A percentile compares a stretch with the other conserved stretches of the same genome.
Conservation (phyloP, 2,888 invertebrate genomes). For the Cantharis flavilabris region DNA sequence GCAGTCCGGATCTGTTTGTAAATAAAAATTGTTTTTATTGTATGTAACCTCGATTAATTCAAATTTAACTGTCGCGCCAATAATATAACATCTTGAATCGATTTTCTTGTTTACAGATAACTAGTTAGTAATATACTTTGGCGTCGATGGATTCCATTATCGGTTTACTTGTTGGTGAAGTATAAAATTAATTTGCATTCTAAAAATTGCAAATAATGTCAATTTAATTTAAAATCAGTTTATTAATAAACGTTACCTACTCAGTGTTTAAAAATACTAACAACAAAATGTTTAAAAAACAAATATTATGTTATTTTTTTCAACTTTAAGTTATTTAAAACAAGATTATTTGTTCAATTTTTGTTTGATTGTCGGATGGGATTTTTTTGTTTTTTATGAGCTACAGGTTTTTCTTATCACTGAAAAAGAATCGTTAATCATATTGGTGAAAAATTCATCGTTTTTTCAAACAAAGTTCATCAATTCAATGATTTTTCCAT, state of each 20-base stretch:
- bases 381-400: too few relatives aligned
- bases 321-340: too few relatives aligned
- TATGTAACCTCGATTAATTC: not conserved
- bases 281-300: not conserved
- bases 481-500: too few relatives aligned
- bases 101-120: not conserved
- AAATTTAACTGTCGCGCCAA: not conserved
- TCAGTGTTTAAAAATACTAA: not conserved
- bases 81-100: not conserved
- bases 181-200: not conserved
- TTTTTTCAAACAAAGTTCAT: too few relatives aligned
- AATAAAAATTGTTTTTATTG: not conserved
- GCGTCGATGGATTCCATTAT: not conserved
- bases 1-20: not conserved
- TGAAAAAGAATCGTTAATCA: too few relatives aligned
- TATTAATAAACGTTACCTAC: not conserved
- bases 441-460: too few relatives aligned
- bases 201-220: not conserved
- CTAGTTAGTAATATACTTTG: not conserved
- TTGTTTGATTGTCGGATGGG: too few relatives aligned
- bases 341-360: too few relatives aligned
- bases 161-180: not conserved
- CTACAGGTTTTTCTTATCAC: too few relatives aligned
- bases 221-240: not conserved
- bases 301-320: too few relatives aligned